Base-by-base conservation (phyloP, 2,797 vertebrate genomes). In the Orientallactaga sibirica region DNA sequence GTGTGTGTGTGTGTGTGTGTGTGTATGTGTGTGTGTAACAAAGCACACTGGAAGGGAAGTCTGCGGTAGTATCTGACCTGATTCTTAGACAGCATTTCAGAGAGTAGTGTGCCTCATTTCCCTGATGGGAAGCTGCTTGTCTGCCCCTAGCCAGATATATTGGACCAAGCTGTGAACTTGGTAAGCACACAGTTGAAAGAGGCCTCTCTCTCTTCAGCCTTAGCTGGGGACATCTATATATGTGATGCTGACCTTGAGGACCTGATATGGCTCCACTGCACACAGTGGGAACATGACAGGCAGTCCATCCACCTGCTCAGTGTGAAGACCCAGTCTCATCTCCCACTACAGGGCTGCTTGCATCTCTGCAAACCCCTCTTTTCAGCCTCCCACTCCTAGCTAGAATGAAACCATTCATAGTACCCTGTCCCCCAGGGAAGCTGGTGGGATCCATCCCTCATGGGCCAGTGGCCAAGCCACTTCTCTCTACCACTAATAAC, bases 101-200 rank as follows among this genome's bases (percentile, higher is more conserved):
- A 37, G 48, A 94, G 88, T 95, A 75, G 55, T 61, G 8, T 24
- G 22, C 66, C 67, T 86, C 25, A 7, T 73, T 62, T 88, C 85
- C 27, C 58, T 62, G 74, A 74, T 74, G 73, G 66, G 62, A 88
- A 82, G 82, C 27, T 71, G 91, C 52, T 27, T 16, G 8, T 67
- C 84, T 78, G 64, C 84, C 81, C 61, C 77, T 18, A 89, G 22
- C 64, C 66, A 24, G 11, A 66, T 62, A 18, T 52, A 62, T 3
- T 16, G 5, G 19, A 33, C 76, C 1, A 2, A 10, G 18, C 91
- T 9, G 43, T 41, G 75, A 64, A 27, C 37, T 25, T 16, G 11
- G 33, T 16, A 61, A 52, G 11, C 66, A 70, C 16, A 55, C n/a
- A 41, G 67, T 0, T 25, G 48, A 15, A 68, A 66, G 22, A 4